phyloP scores from a whole-genome alignment of 2,113 vertebrate genomes.

The Elaphurus davidianus region DNA sequence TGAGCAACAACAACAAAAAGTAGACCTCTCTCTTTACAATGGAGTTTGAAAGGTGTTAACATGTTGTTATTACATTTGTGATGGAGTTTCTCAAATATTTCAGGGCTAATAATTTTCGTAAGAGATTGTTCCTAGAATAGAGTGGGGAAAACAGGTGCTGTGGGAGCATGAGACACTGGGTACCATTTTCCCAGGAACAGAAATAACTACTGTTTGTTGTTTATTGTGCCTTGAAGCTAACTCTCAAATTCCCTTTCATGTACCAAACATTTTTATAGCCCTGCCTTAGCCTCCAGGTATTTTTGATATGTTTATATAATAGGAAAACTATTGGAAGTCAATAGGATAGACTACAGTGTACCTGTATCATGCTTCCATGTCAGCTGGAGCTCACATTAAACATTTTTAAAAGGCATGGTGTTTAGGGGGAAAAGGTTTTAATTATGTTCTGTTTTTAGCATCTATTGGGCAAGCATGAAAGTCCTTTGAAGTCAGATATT shows the following conservation, averaged over 20 bases:
- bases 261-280: conserved; percentile 10
- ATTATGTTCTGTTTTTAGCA: conserved; percentile 19
- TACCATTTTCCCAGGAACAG: neutral
- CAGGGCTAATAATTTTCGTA: neutral
- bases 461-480: neutral
- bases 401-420: neutral
- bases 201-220: neutral
- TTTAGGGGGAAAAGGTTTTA: neutral
- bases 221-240: neutral
- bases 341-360: neutral
- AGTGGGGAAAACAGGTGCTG: neutral
- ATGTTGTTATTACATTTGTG: neutral
- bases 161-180: neutral
- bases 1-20: neutral
- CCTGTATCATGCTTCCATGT: neutral
- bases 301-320: conserved; percentile 36
- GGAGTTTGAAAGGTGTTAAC: neutral
- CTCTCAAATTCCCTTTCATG: conserved; percentile 21
- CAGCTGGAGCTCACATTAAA: neutral
- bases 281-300: neutral
- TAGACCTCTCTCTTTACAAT: neutral
- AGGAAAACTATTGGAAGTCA: neutral
- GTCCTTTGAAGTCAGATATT: neutral
- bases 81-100: neutral
- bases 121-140: neutral